Evolutionary conservation across 1,140 invertebrate genomes (phyloP).

Genomic region (Solenopsis invicta): DNA sequence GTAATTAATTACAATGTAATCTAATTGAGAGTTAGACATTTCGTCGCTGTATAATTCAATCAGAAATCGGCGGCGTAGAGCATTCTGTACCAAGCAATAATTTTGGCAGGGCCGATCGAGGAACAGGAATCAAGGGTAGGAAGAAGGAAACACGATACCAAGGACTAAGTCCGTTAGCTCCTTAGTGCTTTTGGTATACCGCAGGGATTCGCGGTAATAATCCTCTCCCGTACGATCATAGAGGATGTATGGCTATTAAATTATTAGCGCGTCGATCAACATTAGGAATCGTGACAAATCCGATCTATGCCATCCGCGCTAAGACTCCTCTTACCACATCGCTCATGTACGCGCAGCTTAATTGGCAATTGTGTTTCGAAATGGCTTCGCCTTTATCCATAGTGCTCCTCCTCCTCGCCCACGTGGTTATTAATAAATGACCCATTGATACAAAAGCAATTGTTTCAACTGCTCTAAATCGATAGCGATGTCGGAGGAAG

Average conservation of each 20-base stretch:
- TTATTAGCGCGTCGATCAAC: slow-evolving; percentile 85
- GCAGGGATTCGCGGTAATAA: slow-evolving; percentile 81
- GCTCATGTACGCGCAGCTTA: slow-evolving; percentile 65
- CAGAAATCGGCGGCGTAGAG: neutral
- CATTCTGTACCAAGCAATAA: slow-evolving; percentile 2
- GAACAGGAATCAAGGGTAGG: slow-evolving; percentile 69
- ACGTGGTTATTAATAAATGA: slow-evolving; percentile 62
- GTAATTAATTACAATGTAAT: neutral
- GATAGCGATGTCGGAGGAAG: slow-evolving; percentile 9
- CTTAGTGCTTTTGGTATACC: slow-evolving; percentile 84
- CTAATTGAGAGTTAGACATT: neutral
- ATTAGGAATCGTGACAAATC: slow-evolving; percentile 86
- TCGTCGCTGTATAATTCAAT: slow-evolving; percentile 37
- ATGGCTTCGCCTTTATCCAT: slow-evolving; percentile 69
- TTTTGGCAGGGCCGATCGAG: slow-evolving; percentile 32
- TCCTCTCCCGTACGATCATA: slow-evolving; percentile 80
- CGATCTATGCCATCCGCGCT: slow-evolving; percentile 77
- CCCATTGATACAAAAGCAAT: slow-evolving; percentile 59
- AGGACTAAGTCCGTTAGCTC: slow-evolving; percentile 85
- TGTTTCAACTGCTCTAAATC: slow-evolving; percentile 28
- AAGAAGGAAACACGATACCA: slow-evolving; percentile 83
- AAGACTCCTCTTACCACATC: slow-evolving; percentile 36
- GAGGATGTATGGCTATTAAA: slow-evolving; percentile 85
- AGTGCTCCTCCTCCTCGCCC: slow-evolving; percentile 7
- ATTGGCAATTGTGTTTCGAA: slow-evolving; percentile 73